Percentiles rank a stretch among this genome's conserved stretches.
phyloP scores from a whole-genome alignment of 2,113 vertebrate genomes.

The Eubucco bourcierii region DNA sequence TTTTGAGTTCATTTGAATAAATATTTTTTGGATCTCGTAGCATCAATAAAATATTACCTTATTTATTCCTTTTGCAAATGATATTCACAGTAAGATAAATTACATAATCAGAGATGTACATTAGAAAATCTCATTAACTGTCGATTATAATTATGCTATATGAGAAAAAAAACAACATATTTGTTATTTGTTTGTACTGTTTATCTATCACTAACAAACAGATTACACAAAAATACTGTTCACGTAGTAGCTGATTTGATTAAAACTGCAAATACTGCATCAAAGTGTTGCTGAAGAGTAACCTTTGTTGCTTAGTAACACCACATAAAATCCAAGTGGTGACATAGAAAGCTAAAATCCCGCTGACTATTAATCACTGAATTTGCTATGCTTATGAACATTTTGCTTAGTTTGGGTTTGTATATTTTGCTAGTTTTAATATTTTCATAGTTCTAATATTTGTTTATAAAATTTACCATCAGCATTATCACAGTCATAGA shows the following conservation, averaged over 20 bases:
- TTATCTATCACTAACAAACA: neutral
- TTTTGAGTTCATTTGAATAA: neutral
- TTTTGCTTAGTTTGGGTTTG: neutral
- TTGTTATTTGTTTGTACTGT: neutral
- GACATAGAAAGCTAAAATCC: slow-evolving; percentile 32
- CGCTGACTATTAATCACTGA: slow-evolving; percentile 51
- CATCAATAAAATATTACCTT: neutral
- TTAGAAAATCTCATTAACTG: neutral
- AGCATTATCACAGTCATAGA: neutral
- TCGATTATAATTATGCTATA: neutral
- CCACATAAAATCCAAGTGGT: slow-evolving; percentile 30
- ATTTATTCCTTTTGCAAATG: neutral
- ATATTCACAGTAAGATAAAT: neutral
- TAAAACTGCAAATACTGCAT: slow-evolving; percentile 45
- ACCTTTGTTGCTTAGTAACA: slow-evolving; percentile 68
- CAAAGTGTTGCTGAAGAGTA: slow-evolving; percentile 43
- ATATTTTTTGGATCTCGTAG: neutral
- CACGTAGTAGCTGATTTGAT: slow-evolving; percentile 47
- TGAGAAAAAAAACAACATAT: neutral
- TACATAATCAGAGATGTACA: neutral
- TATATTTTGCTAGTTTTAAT: neutral
- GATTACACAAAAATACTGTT: slow-evolving; percentile 27
- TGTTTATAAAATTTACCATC: neutral
- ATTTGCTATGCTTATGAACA: slow-evolving; percentile 20
- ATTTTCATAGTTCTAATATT: neutral